A percentile compares a stretch with the other conserved stretches of the same genome.
These are phyloP conservation scores for Cataglyphis cursor DNA, from an alignment of 2,888 invertebrate genomes.

Conservation along the genomic window DNA sequence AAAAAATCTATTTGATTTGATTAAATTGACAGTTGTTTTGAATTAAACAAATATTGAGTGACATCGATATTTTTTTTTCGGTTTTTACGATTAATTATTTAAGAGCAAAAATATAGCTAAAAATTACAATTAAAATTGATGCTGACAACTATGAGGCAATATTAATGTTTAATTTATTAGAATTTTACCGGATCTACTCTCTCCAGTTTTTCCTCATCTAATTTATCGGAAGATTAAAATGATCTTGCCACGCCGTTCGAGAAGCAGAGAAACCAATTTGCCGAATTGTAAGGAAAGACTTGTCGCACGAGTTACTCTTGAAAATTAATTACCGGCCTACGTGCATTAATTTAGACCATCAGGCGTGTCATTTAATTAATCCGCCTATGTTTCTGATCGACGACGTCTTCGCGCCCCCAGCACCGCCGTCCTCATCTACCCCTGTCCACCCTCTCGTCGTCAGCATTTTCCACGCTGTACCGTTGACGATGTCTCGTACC, in stretches of 20 bases:
- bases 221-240: constrained; percentile 14
- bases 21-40: not conserved
- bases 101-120: not conserved
- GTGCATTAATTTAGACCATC: constrained; percentile 32
- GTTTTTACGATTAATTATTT: not conserved
- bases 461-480: not conserved
- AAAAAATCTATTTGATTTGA: not conserved
- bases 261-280: constrained; percentile 14
- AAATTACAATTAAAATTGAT: not conserved
- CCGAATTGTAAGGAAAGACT: constrained; percentile 21
- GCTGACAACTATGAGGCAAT: not conserved
- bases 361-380: constrained; percentile 47
- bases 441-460: constrained; percentile 21
- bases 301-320: constrained; percentile 21
- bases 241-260: not conserved
- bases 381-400: constrained; percentile 17
- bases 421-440: constrained; percentile 23
- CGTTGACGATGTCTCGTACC: constrained; percentile 4
- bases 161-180: not conserved
- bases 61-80: not conserved
- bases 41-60: not conserved
- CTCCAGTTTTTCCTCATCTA: not conserved
- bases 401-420: constrained; percentile 3
- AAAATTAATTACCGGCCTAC: constrained; percentile 36
- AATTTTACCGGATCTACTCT: not conserved